Evolutionary conservation across 2,888 invertebrate species (phyloP), one percentile per base, ranked within the genome.

Genomic region (Sturmia bella): DNA sequence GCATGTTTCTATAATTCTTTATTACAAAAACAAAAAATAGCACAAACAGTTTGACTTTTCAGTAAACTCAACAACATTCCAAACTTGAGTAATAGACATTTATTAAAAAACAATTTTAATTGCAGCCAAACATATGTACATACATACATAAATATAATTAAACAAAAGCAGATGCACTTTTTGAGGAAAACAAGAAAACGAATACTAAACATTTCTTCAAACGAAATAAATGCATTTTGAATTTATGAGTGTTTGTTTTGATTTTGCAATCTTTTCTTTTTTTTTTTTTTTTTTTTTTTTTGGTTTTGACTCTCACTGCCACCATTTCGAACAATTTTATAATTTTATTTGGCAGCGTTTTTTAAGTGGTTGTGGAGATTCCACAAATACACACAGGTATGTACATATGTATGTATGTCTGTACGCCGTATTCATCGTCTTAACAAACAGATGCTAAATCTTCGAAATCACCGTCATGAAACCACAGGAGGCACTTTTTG

Each of bases 401-500:
- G 13, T 39, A 5, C 39, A 39, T 5, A 5, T 2, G 2, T 39
- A 5, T 12, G 13, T 6, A 3, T 39, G 39, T 39, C 11, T 39
- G 39, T 39, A 39, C 12, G 2, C 12, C n/a, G n/a, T n/a, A n/a
- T n/a, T n/a, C n/a, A n/a, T n/a, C n/a, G n/a, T n/a, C n/a, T n/a
- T n/a, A 75, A 21, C 52, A 72, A 70, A 56, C 76, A 80, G 76
- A 76, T 72, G 72, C 66, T 39, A 72, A 61, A 52, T 80, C 19
- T 52, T 64, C 41, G 12, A 21, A 45, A 64, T 48, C 50, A 66
- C 41, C 19, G 68, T 43, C 56, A 61, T 56, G 72, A 72, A 80
- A 54, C 80, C 41, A 48, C 76, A 76, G 76, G 80, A 72, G 76
- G 32, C 72, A 57, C 41, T 45, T 56, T 69, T 52, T 68, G 45